Conservation (phyloP, 2,888 invertebrate genomes). For the Synergus itoensis region DNA sequence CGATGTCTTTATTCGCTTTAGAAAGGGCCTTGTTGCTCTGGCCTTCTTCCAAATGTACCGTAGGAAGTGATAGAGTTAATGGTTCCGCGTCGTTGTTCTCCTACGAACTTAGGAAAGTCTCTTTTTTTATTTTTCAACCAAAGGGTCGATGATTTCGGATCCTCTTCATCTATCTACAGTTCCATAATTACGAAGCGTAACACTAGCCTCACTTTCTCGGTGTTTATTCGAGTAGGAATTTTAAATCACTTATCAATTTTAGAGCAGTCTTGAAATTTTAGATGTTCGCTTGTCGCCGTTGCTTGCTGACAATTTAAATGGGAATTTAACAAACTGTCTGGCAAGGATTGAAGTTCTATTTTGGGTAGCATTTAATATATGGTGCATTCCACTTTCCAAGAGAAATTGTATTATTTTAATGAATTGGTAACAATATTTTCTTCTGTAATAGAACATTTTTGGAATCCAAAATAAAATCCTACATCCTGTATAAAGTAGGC, state of each 20-base stretch:
- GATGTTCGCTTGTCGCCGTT: background rate
- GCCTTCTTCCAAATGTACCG: conserved; percentile 38
- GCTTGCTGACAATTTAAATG: background rate
- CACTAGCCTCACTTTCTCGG: background rate
- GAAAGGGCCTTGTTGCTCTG: conserved; percentile 25
- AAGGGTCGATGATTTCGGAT: conserved; percentile 32
- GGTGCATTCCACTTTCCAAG: background rate
- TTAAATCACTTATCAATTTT: conserved; percentile 5
- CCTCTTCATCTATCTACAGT: conserved; percentile 1
- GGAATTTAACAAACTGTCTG: too few species aligned
- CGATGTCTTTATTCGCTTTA: conserved; percentile 35
- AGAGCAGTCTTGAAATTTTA: background rate
- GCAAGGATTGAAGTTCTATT: too few species aligned
- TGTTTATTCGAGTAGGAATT: conserved; percentile 12
- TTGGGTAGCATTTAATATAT: background rate
- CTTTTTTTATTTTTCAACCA: background rate
- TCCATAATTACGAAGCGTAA: background rate
- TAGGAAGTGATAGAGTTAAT: conserved; percentile 26
- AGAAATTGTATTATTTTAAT: background rate
- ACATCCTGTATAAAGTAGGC: background rate
- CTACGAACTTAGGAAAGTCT: background rate
- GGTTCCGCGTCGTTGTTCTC: background rate
- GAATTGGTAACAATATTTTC: background rate
- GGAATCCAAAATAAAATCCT: background rate
- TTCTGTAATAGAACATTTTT: background rate